phyloP scores from a whole-genome alignment of 2,797 vertebrate species.

The Anas acuta region DNA sequence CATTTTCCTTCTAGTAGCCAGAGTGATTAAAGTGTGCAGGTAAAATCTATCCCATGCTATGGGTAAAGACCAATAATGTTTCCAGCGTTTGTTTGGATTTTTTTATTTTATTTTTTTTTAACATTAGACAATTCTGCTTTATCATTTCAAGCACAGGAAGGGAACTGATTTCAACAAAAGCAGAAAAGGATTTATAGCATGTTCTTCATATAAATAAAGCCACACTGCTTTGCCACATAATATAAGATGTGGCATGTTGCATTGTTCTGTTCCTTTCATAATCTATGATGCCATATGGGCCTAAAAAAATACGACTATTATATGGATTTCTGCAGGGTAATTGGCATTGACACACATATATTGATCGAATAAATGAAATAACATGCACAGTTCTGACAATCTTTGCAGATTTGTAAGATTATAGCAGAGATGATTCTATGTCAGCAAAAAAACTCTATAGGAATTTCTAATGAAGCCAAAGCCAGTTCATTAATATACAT shows the following conservation, averaged over 20 bases:
- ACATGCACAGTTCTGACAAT: constrained; percentile 33
- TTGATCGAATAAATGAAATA: constrained; percentile 57
- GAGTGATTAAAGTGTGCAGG: not conserved
- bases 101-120: not conserved
- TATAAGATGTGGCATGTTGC: not conserved
- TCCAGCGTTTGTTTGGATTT: not conserved
- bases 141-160: not conserved
- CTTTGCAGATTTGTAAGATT: constrained; percentile 55
- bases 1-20: not conserved
- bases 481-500: constrained; percentile 68
- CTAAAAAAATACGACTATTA: constrained; percentile 36
- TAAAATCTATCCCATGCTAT: constrained; percentile 14
- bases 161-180: constrained; percentile 15
- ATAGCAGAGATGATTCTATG: not conserved
- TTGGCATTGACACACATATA: constrained; percentile 53
- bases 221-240: not conserved
- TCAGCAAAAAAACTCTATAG: constrained; percentile 57
- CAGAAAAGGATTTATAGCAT: constrained; percentile 3
- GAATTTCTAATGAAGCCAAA: constrained; percentile 65
- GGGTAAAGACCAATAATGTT: not conserved
- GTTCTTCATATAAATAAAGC: constrained; percentile 28
- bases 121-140: constrained; percentile 1
- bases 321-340: constrained; percentile 56
- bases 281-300: constrained; percentile 6
- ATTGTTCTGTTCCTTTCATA: constrained; percentile 41